These are phyloP conservation scores for Microctenopoma lineatum DNA, from an alignment of 2,797 vertebrate species.

Conservation along the genomic window DNA sequence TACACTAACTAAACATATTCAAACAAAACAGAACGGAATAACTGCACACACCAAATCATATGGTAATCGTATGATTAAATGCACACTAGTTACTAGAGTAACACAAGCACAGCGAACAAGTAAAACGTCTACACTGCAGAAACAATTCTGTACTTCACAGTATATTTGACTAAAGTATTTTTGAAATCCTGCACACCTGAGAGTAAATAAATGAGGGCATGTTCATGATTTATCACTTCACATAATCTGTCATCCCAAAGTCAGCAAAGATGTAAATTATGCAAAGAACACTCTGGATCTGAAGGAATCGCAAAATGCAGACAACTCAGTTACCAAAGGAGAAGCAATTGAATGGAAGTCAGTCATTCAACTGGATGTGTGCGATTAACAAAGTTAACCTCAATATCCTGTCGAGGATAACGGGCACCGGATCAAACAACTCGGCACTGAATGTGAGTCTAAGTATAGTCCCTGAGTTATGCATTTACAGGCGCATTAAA, in stretches of 20 bases:
- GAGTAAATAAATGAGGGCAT: background rate
- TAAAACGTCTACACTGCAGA: background rate
- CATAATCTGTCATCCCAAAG: background rate
- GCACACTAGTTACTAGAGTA: background rate
- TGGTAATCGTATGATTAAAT: background rate
- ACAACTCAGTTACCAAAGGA: background rate
- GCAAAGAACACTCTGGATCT: constrained; percentile 11
- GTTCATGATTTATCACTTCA: background rate
- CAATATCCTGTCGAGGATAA: background rate
- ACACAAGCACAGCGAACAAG: background rate
- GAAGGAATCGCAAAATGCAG: background rate
- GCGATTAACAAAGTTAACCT: background rate
- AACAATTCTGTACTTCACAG: background rate
- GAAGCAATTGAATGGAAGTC: background rate
- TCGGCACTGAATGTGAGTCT: background rate
- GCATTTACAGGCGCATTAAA: constrained; percentile 1
- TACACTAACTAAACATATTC: background rate
- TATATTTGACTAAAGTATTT: background rate
- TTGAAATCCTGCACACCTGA: background rate
- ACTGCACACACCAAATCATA: background rate
- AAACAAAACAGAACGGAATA: too few relatives aligned
- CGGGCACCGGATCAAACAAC: background rate
- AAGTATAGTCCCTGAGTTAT: background rate
- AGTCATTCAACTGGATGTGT: background rate
- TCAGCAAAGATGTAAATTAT: background rate